Evolutionary conservation across 1,140 invertebrate species (phyloP), one percentile per base, ranked within the genome.

Genomic region (Trissolcus basalis): DNA sequence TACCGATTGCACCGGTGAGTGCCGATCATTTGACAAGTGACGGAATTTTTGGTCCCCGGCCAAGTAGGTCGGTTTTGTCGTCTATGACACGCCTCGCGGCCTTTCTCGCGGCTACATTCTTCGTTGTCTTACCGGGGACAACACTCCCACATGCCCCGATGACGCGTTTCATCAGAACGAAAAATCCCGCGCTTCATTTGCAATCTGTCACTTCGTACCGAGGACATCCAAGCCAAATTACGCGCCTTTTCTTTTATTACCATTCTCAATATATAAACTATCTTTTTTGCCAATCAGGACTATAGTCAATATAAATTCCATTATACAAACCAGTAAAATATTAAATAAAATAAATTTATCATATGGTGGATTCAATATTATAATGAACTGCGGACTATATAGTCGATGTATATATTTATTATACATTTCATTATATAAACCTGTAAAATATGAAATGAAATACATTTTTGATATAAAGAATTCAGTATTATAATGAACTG

Each of bases 51-150:
- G 12, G 7, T 44, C 35, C 36, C 8, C 3, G 1, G 14, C 15
- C 13, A 72, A 59, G 59, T 75, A 65, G 64, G 72, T 75, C 72
- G 72, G 49, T 54, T 41, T 48, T 53, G 58, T 64, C 67, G 65
- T 75, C 65, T 75, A 64, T 69, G 72, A 75, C 72, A 75, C 72
- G 65, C 72, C 72, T 75, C 43, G 54, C 72, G 47, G 72, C 65
- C 72, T 75, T 75, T 75, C 72, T 69, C 65, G 72, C 64, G 54
- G 60, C 64, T 54, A 60, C 72, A 64, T 69, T 75, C 72, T 54
- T 69, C 59, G n/a, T n/a, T 68, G 58, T 61, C 71, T 63, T 68
- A 45, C 4, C 54, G 32, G 63, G 65, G 64, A 47, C 45, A 64
- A 58, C 65, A 69, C 72, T 69, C 72, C 72, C 64, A 59, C 61